These are phyloP conservation scores for Nomada lathburiana DNA, from an alignment of 2,888 invertebrate genomes.

Conservation along the genomic window DNA sequence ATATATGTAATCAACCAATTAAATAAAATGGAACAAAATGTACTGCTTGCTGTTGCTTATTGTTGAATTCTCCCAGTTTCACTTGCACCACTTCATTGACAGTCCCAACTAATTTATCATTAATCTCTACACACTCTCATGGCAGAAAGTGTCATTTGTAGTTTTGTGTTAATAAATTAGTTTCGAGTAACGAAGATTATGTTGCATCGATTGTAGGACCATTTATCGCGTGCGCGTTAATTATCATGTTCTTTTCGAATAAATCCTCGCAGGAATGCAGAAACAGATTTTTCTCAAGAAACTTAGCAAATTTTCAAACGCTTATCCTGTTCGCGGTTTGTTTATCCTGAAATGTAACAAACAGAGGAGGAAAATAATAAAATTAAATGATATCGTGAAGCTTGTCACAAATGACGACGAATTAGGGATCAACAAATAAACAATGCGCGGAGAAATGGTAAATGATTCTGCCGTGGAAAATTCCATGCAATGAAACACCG, in stretches of 20 bases:
- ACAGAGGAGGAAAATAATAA: background rate
- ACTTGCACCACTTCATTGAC: constrained; percentile 3
- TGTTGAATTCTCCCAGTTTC: background rate
- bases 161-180: constrained; percentile 18
- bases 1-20: background rate
- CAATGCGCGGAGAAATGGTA: constrained; percentile 33
- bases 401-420: constrained; percentile 33
- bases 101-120: background rate
- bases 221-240: constrained; percentile 45
- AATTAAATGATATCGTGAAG: constrained; percentile 31
- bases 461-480: constrained; percentile 29
- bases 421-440: constrained; percentile 54
- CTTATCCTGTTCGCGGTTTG: background rate
- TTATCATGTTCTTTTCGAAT: constrained; percentile 28
- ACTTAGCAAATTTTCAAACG: constrained; percentile 22
- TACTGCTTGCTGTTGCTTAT: background rate
- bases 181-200: constrained; percentile 32
- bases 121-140: background rate
- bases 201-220: constrained; percentile 36
- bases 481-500: constrained; percentile 4
- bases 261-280: background rate
- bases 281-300: background rate
- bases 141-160: constrained; percentile 7
- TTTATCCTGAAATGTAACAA: constrained; percentile 4
- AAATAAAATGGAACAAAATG: background rate